A percentile compares a stretch with the other conserved stretches of the same genome.
These are phyloP conservation scores for Scaptomyza flava DNA, from an alignment of 2,888 invertebrate species.

Conservation along the genomic window DNA sequence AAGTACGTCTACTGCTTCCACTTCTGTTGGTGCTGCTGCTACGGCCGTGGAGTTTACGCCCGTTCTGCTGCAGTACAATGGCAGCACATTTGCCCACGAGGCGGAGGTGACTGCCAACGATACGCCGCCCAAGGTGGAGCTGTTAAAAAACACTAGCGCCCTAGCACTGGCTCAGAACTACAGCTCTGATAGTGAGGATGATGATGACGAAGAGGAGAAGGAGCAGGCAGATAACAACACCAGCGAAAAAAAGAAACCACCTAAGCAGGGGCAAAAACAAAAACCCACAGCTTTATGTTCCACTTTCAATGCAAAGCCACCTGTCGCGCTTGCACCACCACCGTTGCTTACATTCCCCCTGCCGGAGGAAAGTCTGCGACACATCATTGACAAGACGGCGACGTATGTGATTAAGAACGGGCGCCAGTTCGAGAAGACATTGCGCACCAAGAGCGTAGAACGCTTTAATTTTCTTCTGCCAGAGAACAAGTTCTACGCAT, in stretches of 20 bases:
- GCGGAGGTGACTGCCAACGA: conserved; percentile 52
- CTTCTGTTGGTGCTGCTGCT: not conserved
- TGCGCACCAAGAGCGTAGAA: conserved; percentile 92
- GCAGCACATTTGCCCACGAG: conserved; percentile 73
- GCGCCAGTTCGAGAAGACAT: conserved; percentile 94
- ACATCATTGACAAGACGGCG: conserved; percentile 98
- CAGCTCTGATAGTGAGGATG: conserved; percentile 84
- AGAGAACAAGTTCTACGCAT: conserved; percentile 91
- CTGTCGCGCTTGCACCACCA: conserved; percentile 40
- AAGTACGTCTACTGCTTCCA: conserved; percentile 2
- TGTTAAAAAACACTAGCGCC: conserved; percentile 82
- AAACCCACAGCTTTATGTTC: not conserved
- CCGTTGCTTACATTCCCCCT: conserved; percentile 84
- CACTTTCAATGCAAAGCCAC: not conserved
- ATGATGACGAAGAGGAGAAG: conserved; percentile 83
- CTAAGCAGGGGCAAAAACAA: conserved; percentile 16
- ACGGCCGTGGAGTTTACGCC: conserved; percentile 73
- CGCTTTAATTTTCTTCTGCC: conserved; percentile 94
- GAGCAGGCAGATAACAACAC: conserved; percentile 74
- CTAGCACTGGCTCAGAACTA: conserved; percentile 87
- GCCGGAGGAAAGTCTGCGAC: conserved; percentile 92
- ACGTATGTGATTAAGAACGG: conserved; percentile 98
- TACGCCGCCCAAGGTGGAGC: conserved; percentile 73
- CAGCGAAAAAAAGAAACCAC: conserved; percentile 8
- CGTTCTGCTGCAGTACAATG: conserved; percentile 81